Base-by-base conservation (phyloP, 2,797 vertebrate genomes). In the Notolabrus celidotus region DNA sequence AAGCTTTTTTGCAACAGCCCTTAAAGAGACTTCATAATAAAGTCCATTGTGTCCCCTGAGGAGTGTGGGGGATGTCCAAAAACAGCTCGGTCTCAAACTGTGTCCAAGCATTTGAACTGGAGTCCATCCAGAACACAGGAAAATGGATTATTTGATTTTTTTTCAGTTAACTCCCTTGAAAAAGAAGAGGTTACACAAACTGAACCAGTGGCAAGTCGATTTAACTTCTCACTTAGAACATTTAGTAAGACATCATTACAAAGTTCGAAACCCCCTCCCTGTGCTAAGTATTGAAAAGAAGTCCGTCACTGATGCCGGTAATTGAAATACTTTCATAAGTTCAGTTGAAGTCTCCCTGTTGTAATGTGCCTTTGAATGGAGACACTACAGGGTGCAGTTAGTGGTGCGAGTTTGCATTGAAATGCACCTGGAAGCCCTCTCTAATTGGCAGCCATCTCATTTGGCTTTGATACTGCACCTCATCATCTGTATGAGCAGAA, bases 401-500 rank as follows among this genome's bases (percentile, higher is more conserved):
- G 62, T 72, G 77, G 76, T 64, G 71, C 10, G 71, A 74, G 83
- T 83, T 88, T 83, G 79, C 85, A 87, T 79, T 89, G 81, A 87
- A 92, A 89, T 89, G 84, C 85, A 89, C 90, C 88, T 88, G 86
- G 85, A 87, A 88, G 71, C 50, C 49, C 73, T 80, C 68, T 61
- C 82, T 90, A 90, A 92, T 90, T 92, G 90, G 89, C 86, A 91
- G 83, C 80, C 77, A 89, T 92, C 84, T 93, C 83, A 92, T 94
- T 94, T 94, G 85, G 89, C 82, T 92, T 89, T 87, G 86, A 92
- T 85, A 75, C 80, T n/a, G 74, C 78, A 80, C 83, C 79, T 43
- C 74, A 83, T 94, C 91, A 89, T 92, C 84, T 74, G 85, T 92
- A 90, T 77, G 79, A 90, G 86, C 55, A 71, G 83, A 90, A 83